Evolutionary conservation across 2,888 invertebrate genomes (phyloP), one percentile per base, ranked within the genome.

Genomic region (Synergus laeviventris): DNA sequence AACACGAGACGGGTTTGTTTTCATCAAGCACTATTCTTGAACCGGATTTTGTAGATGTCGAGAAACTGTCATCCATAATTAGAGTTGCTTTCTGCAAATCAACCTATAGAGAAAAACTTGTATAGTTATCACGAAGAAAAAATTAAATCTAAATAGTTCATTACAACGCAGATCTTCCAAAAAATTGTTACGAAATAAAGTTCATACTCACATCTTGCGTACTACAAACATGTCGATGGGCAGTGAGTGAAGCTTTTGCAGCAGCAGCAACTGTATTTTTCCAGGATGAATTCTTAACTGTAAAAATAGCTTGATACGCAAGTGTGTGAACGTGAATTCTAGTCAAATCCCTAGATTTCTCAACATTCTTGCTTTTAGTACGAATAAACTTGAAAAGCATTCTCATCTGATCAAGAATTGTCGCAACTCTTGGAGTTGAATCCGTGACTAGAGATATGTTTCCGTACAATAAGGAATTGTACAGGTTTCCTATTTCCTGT

Each of bases 241-340:
- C 97, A 0, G 95, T 96, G 11, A 97, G 90, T 0, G 96, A 94
- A 1, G 97, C 96, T 90, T 97, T 97, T 0, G 97, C 96, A 2
- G 96, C 95, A 0, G 96, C 96, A 18, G 95, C 95, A 87, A 94
- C 93, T 0, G 95, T 94, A 86, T 96, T 94, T 82, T 94, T 95
- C 97, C 97, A 97, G 9, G 93, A 88, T 0, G 95, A 94, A 62
- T 92, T 92, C 83, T 93, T 94, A 0, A 94, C 94, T 0, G 95
- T 95, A 83, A 97, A 89, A 82, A 97, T 95, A 4, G 96, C 96
- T 91, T 97, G 97, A 87, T 95, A 97, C n/a, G 97, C 97, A 82
- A 97, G 90, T 0, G 97, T 97, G 87, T 97, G 97, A 0, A 97
- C 95, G 88, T 97, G 97, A 45, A 97, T 93, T 76, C 97, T 92